Base-by-base conservation (phyloP, 2,113 vertebrate genomes). In the Phrynosoma platyrhinos region DNA sequence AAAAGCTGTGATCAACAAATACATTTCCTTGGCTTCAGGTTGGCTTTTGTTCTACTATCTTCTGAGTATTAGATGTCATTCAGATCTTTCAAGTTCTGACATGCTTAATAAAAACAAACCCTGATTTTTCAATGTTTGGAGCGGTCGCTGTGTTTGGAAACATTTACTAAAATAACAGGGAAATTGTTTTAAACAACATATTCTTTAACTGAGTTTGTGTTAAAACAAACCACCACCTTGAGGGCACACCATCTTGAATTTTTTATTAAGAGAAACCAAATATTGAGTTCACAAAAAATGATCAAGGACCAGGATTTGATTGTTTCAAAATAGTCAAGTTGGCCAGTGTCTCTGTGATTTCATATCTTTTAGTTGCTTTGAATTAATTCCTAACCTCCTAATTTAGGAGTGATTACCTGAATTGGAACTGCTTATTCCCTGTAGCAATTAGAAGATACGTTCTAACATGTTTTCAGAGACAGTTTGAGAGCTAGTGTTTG, bases 201-300 rank as follows among this genome's bases (percentile, higher is more conserved):
- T 27, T 40, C 52, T 23, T 87, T 88, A 86, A 90, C 76, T 62
- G 83, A 90, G 91, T 68, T 76, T 89, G 79, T 16, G 68, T 86
- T 53, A 14, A 1, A 1, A 27, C 89, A 68, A 25, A 89, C 40
- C 14, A 92, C 27, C 30, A 32, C 88, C 55, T 71, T 62, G 76
- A 88, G 40, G 20, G 82, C 30, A 32, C 47, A 78, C 32, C 78
- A 2, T 71, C 14, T 74, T 74, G 6, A 88, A 68, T 87, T 88
- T 77, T 77, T 23, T n/a, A 79, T 1, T 72, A 79, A 36, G 87
- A 92, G 36, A 85, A 88, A 87, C 81, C 0, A 3, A 76, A 5
- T 84, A 74, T 40, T 77, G 23, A 86, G 40, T 81, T 91, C 66
- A 83, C 79, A 91, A 75, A 89, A 3, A 79, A 71, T 90, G 89